phyloP scores from a whole-genome alignment of 2,888 invertebrate species.

The Hybos culiciformis region DNA sequence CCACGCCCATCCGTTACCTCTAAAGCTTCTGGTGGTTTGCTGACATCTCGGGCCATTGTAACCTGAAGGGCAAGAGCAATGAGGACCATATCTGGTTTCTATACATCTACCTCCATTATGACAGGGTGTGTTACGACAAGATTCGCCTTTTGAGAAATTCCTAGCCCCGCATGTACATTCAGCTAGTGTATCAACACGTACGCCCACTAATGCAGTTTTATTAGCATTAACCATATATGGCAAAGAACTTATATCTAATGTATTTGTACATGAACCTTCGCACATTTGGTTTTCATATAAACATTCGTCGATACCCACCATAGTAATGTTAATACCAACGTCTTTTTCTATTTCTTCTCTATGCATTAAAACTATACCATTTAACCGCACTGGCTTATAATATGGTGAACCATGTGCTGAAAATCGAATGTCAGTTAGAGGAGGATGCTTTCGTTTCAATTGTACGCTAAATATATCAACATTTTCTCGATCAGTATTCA shows the following conservation, averaged over 20 bases:
- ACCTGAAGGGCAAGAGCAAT: slow-evolving; percentile 82
- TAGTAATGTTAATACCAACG: slow-evolving; percentile 90
- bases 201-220: slow-evolving; percentile 90
- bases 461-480: slow-evolving; percentile 97
- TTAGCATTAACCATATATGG: slow-evolving; percentile 97
- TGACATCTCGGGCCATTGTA: slow-evolving; percentile 96
- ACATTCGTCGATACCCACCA: slow-evolving; percentile 97
- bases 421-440: slow-evolving; percentile 82
- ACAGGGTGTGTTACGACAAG: slow-evolving; percentile 81
- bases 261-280: slow-evolving; percentile 92
- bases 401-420: slow-evolving; percentile 93
- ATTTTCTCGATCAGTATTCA: slow-evolving; percentile 74
- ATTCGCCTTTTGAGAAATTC: slow-evolving; percentile 80
- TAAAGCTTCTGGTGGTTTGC: slow-evolving; percentile 87
- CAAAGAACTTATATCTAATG: slow-evolving; percentile 72
- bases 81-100: slow-evolving; percentile 74
- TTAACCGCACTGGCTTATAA: slow-evolving; percentile 84
- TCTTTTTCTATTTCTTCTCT: slow-evolving; percentile 85
- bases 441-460: slow-evolving; percentile 69
- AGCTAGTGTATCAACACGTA: slow-evolving; percentile 81
- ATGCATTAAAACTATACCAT: slow-evolving; percentile 87
- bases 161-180: slow-evolving; percentile 89
- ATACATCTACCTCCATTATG: slow-evolving; percentile 94
- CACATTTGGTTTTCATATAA: slow-evolving; percentile 89
- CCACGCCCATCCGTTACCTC: slow-evolving; percentile 96